Conservation (phyloP, 2,113 vertebrate species). For the Malurus cyaneus region DNA sequence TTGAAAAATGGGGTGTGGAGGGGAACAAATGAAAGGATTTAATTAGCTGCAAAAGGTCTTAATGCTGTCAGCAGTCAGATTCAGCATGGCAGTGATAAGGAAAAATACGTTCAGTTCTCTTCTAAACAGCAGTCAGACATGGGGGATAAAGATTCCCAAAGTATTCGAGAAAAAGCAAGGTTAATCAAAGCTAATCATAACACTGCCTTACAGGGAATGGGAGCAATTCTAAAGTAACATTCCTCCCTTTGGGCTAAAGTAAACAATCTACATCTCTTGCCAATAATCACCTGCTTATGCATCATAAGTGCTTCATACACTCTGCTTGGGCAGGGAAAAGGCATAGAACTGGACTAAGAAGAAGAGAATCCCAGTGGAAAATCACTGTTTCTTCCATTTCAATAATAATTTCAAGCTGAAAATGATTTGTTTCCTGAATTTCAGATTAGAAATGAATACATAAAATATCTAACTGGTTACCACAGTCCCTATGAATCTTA, state of each 20-base stretch:
- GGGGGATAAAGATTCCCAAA: not conserved
- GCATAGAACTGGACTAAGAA: rapidly evolving
- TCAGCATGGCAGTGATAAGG: not conserved
- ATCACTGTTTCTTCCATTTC: not conserved
- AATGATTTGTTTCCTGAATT: not conserved
- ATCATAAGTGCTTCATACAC: not conserved
- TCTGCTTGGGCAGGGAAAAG: not conserved
- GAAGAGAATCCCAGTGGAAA: too few relatives aligned
- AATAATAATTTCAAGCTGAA: not conserved
- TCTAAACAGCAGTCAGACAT: not conserved
- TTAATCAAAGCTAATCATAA: not conserved
- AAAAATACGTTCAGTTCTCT: not conserved
- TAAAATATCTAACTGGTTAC: not conserved
- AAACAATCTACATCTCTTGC: not conserved
- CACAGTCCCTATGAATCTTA: not conserved
- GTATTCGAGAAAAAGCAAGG: not conserved
- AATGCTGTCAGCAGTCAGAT: not conserved
- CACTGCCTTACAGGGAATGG: not conserved
- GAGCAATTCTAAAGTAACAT: not conserved
- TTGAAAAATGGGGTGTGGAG: not conserved
- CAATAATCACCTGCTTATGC: not conserved
- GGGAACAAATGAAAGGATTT: not conserved
- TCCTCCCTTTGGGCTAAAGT: not conserved
- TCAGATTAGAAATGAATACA: not conserved
- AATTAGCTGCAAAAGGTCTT: not conserved